Evolutionary conservation across 2,888 invertebrate genomes (phyloP).

Genomic region (Volucella bombylans): DNA sequence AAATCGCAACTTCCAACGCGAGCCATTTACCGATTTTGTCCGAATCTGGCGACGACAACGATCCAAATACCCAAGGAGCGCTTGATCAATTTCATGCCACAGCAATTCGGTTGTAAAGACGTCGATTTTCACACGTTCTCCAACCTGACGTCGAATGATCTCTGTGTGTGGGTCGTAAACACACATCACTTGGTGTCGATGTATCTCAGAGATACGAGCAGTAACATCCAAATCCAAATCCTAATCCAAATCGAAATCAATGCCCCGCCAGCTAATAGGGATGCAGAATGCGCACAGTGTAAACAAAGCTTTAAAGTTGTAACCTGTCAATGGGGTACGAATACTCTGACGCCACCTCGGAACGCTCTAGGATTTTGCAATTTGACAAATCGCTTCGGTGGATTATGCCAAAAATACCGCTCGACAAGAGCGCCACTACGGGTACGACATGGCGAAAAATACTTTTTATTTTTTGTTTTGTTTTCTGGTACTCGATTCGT

Average conservation of each 20-base stretch:
- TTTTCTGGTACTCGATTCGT: not conserved
- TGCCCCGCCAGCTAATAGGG: constrained; percentile 8
- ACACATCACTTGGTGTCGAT: constrained; percentile 34
- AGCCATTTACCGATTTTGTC: constrained; percentile 2
- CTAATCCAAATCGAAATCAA: too few relatives aligned
- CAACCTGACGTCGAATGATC: constrained; percentile 6
- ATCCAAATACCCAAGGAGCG: constrained; percentile 53
- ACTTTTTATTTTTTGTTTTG: not conserved
- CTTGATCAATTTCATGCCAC: constrained; percentile 61
- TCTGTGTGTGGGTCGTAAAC: constrained; percentile 49
- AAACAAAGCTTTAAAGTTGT: constrained; percentile 54
- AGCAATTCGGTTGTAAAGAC: constrained; percentile 49
- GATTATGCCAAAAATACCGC: constrained; percentile 54
- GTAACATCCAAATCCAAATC: too few relatives aligned
- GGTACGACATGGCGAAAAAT: constrained; percentile 6
- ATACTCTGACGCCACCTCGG: constrained; percentile 22
- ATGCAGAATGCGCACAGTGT: constrained; percentile 49
- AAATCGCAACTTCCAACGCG: constrained; percentile 47
- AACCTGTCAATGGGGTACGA: constrained; percentile 36
- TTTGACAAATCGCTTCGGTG: constrained; percentile 59
- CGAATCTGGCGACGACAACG: constrained; percentile 28
- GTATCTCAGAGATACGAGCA: not conserved
- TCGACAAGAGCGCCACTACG: constrained; percentile 5
- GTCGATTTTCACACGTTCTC: constrained; percentile 66
- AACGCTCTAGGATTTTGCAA: constrained; percentile 45